Percentiles rank a stretch among this genome's conserved stretches.
Evolutionary conservation across 2,888 invertebrate species (phyloP).

Genomic region (Iselma pallidipennis): DNA sequence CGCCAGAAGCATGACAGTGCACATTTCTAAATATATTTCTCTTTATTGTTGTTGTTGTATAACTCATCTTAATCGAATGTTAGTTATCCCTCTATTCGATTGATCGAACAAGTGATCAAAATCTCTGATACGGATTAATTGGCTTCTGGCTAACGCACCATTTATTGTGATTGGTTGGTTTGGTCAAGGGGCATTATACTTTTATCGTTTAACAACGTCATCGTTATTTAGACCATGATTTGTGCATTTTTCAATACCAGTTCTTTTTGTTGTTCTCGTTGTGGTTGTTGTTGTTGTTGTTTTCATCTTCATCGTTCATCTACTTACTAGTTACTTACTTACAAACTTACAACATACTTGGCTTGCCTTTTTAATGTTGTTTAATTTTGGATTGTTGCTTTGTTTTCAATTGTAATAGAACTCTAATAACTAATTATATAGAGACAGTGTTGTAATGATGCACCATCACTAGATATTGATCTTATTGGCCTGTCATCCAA

Average conservation of each 20-base stretch:
- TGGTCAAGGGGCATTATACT: slow-evolving; percentile 44
- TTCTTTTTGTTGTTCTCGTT: not conserved
- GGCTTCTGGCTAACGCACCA: slow-evolving; percentile 50
- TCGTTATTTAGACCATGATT: slow-evolving; percentile 48
- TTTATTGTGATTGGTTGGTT: slow-evolving; percentile 50
- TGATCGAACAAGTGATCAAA: slow-evolving; percentile 26
- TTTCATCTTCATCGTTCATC: not conserved
- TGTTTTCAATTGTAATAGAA: not conserved
- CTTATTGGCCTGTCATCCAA: slow-evolving; percentile 32
- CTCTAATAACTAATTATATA: slow-evolving; percentile 1
- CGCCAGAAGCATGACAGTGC: slow-evolving; percentile 50
- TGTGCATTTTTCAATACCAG: slow-evolving; percentile 32
- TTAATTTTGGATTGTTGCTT: not conserved
- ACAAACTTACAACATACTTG: too few species aligned
- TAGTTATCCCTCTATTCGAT: slow-evolving; percentile 18
- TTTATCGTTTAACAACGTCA: slow-evolving; percentile 45
- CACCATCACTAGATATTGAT: slow-evolving; percentile 15
- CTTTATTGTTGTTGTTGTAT: slow-evolving; percentile 22
- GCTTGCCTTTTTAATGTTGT: not conserved
- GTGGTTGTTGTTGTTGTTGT: not conserved
- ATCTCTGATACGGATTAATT: slow-evolving; percentile 50
- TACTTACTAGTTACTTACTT: too few species aligned
- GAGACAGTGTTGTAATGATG: not conserved
- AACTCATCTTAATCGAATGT: slow-evolving; percentile 39
- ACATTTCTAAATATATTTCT: slow-evolving; percentile 45